Conservation (phyloP, 2,797 vertebrate genomes). For the Poecilia wingei region DNA sequence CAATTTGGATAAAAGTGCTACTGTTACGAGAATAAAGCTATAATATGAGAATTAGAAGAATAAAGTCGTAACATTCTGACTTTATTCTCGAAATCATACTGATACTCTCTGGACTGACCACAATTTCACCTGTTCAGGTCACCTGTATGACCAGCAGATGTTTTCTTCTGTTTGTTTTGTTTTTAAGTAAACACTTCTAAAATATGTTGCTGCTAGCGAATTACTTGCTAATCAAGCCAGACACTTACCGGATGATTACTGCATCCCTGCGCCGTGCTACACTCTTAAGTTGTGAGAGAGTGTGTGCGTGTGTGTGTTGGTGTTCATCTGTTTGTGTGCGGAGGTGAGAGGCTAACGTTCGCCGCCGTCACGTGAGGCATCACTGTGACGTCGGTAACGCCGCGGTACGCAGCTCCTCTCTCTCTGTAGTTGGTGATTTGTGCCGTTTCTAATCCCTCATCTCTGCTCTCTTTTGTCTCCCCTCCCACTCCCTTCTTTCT, state of each 20-base stretch:
- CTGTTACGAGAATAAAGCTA: too few relatives aligned
- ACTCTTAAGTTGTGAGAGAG: not conserved
- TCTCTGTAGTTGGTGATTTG: constrained; percentile 70
- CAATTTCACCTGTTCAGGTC: not conserved
- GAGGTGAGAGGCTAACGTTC: constrained; percentile 33
- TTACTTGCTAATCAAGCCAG: not conserved
- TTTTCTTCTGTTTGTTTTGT: not conserved
- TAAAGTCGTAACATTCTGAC: too few relatives aligned
- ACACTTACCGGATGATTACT: not conserved
- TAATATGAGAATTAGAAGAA: too few relatives aligned
- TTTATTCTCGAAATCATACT: too few relatives aligned
- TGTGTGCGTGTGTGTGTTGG: not conserved
- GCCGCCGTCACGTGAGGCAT: constrained; percentile 53
- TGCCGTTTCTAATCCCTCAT: constrained; percentile 85
- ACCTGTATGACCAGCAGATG: not conserved
- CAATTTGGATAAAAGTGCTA: too few relatives aligned
- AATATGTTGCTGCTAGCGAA: not conserved
- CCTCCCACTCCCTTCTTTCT: constrained; percentile 31
- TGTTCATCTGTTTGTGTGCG: constrained; percentile 17
- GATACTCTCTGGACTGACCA: not conserved
- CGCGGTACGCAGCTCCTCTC: constrained; percentile 71
- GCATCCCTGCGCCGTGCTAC: constrained; percentile 3
- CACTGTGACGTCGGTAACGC: constrained; percentile 66
- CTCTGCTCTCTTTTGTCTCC: constrained; percentile 83
- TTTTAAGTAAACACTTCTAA: not conserved